phyloP scores from a whole-genome alignment of 37 sponge, comb jelly and placozoan species.

The Spongilla lacustris region DNA sequence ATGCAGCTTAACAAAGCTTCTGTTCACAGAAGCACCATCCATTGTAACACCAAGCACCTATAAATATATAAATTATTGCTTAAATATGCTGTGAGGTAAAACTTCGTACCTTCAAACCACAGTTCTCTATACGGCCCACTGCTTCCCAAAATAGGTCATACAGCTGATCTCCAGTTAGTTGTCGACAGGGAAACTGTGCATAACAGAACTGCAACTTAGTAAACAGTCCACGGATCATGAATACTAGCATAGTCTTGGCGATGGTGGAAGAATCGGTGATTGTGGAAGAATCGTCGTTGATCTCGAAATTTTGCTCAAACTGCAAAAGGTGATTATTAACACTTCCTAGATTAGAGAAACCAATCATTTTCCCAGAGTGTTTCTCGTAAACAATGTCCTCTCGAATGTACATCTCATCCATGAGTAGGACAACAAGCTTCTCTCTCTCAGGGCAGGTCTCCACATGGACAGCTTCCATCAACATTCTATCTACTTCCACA shows the following conservation, averaged over 20 bases:
- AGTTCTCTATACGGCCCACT: slow-evolving; percentile 18
- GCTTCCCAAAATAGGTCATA: slow-evolving; percentile 35
- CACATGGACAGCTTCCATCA: slow-evolving; percentile 31
- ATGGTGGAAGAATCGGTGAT: background rate
- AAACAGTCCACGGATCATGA: slow-evolving; percentile 34
- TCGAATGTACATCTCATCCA: slow-evolving; percentile 57
- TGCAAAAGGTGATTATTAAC: slow-evolving; percentile 2
- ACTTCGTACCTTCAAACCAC: slow-evolving; percentile 10
- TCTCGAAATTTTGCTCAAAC: background rate
- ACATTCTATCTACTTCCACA: slow-evolving; percentile 29
- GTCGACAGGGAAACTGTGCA: slow-evolving; percentile 33
- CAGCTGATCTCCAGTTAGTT: slow-evolving; percentile 27
- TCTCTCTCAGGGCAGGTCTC: slow-evolving; percentile 27
- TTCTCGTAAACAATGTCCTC: slow-evolving; percentile 64
- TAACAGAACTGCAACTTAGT: slow-evolving; percentile 22
- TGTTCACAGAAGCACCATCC: slow-evolving; percentile 12
- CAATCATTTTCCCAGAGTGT: slow-evolving; percentile 51
- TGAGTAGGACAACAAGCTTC: slow-evolving; percentile 44
- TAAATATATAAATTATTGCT: background rate
- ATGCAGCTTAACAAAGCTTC: background rate
- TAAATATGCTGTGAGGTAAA: too few species aligned
- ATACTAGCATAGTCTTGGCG: slow-evolving; percentile 20
- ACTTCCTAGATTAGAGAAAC: slow-evolving; percentile 46
- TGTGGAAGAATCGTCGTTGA: background rate
- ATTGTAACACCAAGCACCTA: slow-evolving; percentile 5